A percentile compares a stretch with the other conserved stretches of the same genome.
These are phyloP conservation scores for Prochilodus magdalenae DNA, from an alignment of 2,113 vertebrate genomes.

Conservation along the genomic window DNA sequence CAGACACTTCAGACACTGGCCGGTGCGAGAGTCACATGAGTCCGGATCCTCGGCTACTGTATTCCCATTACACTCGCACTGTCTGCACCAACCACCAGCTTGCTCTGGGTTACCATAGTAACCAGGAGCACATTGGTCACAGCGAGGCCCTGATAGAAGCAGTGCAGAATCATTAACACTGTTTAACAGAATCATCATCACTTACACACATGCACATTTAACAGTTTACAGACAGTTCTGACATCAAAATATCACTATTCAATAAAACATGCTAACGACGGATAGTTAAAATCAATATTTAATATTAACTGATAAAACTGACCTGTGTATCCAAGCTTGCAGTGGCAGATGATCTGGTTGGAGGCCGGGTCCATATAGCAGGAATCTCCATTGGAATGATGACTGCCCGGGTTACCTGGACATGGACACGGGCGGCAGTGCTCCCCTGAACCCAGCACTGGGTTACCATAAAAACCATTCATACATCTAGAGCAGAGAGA, in stretches of 20 bases:
- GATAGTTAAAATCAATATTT: neutral
- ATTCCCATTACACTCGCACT: slow-evolving; percentile 87
- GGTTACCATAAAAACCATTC: slow-evolving; percentile 84
- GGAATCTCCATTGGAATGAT: slow-evolving; percentile 79
- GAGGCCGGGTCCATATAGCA: slow-evolving; percentile 75
- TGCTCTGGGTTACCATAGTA: slow-evolving; percentile 80
- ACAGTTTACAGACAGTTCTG: neutral
- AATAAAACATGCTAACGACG: no score
- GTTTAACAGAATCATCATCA: no score
- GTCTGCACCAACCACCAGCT: slow-evolving; percentile 73
- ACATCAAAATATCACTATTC: neutral
- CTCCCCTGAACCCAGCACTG: slow-evolving; percentile 83
- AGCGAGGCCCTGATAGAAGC: slow-evolving; percentile 74
- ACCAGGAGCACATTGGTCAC: slow-evolving; percentile 83
- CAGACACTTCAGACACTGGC: slow-evolving; percentile 83
- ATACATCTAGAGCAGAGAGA: slow-evolving; percentile 72
- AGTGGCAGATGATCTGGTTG: slow-evolving; percentile 83
- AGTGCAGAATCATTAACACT: neutral
- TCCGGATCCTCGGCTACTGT: slow-evolving; percentile 78
- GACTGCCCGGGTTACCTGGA: slow-evolving; percentile 78
- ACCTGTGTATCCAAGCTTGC: slow-evolving; percentile 82
- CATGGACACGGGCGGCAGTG: slow-evolving; percentile 87
- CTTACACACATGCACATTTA: neutral
- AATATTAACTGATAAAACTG: slow-evolving; percentile 42
- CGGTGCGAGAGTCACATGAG: slow-evolving; percentile 81